Conservation (phyloP, 2,797 vertebrate genomes). For the Pteropus rufus region DNA sequence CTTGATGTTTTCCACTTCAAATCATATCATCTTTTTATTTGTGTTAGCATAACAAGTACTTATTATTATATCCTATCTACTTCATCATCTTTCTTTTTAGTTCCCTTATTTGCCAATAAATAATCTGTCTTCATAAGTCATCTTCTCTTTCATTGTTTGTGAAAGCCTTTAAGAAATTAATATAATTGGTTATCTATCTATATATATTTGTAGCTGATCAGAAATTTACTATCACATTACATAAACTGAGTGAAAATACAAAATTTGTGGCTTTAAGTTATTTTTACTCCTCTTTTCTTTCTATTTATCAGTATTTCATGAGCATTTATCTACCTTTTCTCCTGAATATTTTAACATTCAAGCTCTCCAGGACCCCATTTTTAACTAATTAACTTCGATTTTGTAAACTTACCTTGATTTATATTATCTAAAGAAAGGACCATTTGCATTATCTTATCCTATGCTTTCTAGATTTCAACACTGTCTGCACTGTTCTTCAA, state of each 20-base stretch:
- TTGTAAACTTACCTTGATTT: constrained; percentile 17
- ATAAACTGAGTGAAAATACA: neutral
- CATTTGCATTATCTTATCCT: constrained; percentile 40
- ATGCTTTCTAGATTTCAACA: neutral
- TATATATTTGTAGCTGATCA: neutral
- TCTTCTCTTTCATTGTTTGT: neutral
- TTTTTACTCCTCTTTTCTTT: neutral
- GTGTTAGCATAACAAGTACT: neutral
- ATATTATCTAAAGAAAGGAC: constrained; percentile 36
- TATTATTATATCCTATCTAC: neutral
- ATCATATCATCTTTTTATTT: neutral
- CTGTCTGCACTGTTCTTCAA: neutral
- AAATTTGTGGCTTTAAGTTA: neutral
- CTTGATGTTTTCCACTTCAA: constrained; percentile 21
- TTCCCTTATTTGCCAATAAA: constrained; percentile 14
- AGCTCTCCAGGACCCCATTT: neutral
- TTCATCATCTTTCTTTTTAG: neutral
- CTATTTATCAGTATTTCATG: constrained; percentile 2
- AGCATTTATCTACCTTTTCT: neutral
- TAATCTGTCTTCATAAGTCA: constrained; percentile 8
- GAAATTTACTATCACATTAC: constrained; percentile 6
- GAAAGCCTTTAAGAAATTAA: constrained; percentile 27
- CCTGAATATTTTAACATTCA: constrained; percentile 15
- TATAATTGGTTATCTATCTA: neutral
- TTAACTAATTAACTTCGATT: constrained; percentile 31